Evolutionary conservation across 2,888 invertebrate genomes (phyloP).

Genomic region (Lathronympha strigana): DNA sequence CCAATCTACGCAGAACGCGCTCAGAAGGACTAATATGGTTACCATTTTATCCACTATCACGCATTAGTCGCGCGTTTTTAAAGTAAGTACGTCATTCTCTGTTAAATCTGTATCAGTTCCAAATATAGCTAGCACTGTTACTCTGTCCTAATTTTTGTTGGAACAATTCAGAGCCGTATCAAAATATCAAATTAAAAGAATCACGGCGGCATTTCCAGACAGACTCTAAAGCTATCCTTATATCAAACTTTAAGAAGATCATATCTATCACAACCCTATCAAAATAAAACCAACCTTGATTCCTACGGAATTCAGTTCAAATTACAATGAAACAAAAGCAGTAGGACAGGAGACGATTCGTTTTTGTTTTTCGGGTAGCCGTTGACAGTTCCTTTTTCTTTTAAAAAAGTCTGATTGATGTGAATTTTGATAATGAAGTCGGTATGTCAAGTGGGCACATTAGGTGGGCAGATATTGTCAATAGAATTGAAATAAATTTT

Average conservation of each 20-base stretch:
- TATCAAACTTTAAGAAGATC: conserved; percentile 7
- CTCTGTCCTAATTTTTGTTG: background rate
- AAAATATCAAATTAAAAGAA: conserved; percentile 36
- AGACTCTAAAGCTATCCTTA: conserved; percentile 20
- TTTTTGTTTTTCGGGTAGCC: conserved; percentile 19
- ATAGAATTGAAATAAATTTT: background rate
- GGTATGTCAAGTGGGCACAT: conserved; percentile 11
- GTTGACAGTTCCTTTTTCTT: conserved; percentile 18
- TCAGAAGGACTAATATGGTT: too few species aligned
- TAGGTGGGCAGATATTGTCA: conserved; percentile 18
- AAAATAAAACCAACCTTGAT: background rate
- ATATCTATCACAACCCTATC: conserved; percentile 1
- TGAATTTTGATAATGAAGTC: conserved; percentile 18
- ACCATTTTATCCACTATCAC: too few species aligned
- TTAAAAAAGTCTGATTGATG: conserved; percentile 19
- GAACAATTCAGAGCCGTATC: conserved; percentile 4
- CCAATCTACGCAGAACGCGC: too few species aligned
- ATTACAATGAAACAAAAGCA: background rate
- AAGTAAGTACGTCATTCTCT: too few species aligned
- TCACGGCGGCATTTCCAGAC: conserved; percentile 31
- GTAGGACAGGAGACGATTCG: background rate
- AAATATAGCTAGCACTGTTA: conserved; percentile 1
- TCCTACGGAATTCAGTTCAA: background rate
- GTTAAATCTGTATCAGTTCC: too few species aligned
- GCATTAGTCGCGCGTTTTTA: too few species aligned